phyloP scores from a whole-genome alignment of 2,888 invertebrate genomes.

The Chirona hameri region DNA sequence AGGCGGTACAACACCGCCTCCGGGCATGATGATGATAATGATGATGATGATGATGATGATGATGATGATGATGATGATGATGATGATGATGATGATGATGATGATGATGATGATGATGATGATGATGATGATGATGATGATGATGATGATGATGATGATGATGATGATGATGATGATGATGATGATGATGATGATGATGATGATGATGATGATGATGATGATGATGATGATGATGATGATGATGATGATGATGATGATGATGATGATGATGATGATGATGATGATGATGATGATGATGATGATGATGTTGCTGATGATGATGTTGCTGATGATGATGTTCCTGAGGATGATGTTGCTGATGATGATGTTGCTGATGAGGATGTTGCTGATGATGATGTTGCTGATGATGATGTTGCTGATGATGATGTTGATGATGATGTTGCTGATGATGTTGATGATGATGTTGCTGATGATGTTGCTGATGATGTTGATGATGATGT shows the following conservation, averaged over 20 bases:
- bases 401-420: no score
- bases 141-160: conserved; percentile 22
- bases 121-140: conserved; percentile 22
- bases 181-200: conserved; percentile 22
- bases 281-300: conserved; percentile 22
- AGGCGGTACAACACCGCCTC: no score
- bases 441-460: no score
- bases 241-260: conserved; percentile 22
- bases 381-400: no score
- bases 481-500: no score
- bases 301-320: no score
- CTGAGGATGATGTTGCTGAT: no score
- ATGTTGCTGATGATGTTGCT: no score
- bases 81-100: conserved; percentile 22
- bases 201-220: conserved; percentile 22
- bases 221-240: conserved; percentile 22
- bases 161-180: conserved; percentile 22
- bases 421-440: no score
- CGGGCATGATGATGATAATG: not conserved
- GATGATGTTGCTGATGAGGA: no score
- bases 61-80: conserved; percentile 22
- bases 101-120: conserved; percentile 22
- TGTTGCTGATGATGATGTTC: no score
- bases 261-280: conserved; percentile 22
- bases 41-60: conserved; percentile 10